Conservation (phyloP, 2,797 vertebrate genomes). For the Gobionotothen gibberifrons region DNA sequence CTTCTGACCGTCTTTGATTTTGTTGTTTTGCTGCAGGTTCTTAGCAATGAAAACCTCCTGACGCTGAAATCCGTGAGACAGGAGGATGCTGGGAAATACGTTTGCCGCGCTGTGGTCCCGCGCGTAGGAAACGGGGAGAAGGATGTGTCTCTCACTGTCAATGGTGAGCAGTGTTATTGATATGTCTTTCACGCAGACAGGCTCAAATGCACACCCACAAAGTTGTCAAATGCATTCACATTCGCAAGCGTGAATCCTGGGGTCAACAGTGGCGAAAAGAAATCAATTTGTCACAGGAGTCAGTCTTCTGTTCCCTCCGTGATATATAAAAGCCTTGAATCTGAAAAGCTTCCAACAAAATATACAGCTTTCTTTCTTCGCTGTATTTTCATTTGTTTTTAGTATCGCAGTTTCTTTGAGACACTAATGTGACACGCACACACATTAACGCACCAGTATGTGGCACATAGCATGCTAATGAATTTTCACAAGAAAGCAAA, state of each 20-base stretch:
- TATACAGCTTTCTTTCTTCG: constrained; percentile 5
- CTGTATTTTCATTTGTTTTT: constrained; percentile 2
- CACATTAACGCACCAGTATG: not conserved
- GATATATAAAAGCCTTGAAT: constrained; percentile 26
- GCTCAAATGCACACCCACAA: constrained; percentile 23
- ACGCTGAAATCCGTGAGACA: constrained; percentile 94
- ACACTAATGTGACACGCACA: constrained; percentile 1
- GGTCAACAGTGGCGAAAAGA: constrained; percentile 51
- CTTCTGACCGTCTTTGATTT: constrained; percentile 66
- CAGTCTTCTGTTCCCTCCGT: constrained; percentile 36
- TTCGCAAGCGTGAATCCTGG: constrained; percentile 32
- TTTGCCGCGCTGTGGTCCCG: constrained; percentile 95
- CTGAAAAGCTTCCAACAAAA: constrained; percentile 24
- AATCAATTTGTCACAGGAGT: constrained; percentile 63
- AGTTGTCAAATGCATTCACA: constrained; percentile 42
- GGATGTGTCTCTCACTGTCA: constrained; percentile 96
- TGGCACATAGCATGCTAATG: constrained; percentile 12
- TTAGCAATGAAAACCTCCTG: constrained; percentile 97
- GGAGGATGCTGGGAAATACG: constrained; percentile 97
- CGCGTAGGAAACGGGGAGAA: constrained; percentile 94
- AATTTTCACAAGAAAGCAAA: constrained; percentile 36
- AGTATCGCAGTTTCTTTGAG: not conserved
- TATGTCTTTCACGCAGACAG: constrained; percentile 36
- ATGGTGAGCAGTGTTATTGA: constrained; percentile 85
- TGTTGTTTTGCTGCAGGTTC: constrained; percentile 85